Conservation (phyloP, 2,797 vertebrate genomes). For the Ctenopoma multispine region DNA sequence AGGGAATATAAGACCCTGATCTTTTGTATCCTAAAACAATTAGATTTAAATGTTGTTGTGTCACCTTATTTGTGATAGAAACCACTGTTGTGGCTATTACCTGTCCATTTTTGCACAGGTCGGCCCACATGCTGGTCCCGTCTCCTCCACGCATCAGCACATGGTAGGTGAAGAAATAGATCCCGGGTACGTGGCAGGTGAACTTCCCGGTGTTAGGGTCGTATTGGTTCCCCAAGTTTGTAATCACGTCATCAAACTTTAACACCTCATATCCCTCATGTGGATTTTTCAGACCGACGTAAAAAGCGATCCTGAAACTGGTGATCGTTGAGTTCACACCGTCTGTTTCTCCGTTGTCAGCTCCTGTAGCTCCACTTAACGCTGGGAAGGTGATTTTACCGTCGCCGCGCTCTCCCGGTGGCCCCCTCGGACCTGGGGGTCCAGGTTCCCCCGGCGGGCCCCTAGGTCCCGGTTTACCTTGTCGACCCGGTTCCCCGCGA, state of each 20-base stretch:
- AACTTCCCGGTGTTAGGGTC: conserved; percentile 93
- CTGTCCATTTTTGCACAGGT: conserved; percentile 98
- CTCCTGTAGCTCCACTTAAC: conserved; percentile 70
- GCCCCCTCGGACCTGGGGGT: conserved; percentile 90
- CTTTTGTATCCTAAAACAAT: no score
- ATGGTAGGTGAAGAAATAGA: conserved; percentile 97
- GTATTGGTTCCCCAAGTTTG: conserved; percentile 94
- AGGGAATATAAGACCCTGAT: background rate
- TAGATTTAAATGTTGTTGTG: no score
- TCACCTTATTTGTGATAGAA: no score
- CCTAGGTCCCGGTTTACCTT: conserved; percentile 89
- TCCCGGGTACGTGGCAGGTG: conserved; percentile 94
- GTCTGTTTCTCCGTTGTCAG: conserved; percentile 81
- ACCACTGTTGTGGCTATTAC: conserved; percentile 64
- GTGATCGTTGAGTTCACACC: conserved; percentile 80
- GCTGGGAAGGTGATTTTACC: conserved; percentile 82
- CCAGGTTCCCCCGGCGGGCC: conserved; percentile 91
- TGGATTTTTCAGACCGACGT: conserved; percentile 94
- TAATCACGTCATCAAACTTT: conserved; percentile 96
- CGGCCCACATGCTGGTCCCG: conserved; percentile 98
- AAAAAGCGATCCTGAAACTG: conserved; percentile 91
- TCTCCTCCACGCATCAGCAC: conserved; percentile 96
- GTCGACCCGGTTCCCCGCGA: conserved; percentile 89
- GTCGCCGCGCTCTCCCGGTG: conserved; percentile 88
- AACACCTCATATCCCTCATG: conserved; percentile 97